Evolutionary conservation across 1,140 invertebrate species (phyloP), one percentile per base, ranked within the genome.

Genomic region (Chlorops oryzae): DNA sequence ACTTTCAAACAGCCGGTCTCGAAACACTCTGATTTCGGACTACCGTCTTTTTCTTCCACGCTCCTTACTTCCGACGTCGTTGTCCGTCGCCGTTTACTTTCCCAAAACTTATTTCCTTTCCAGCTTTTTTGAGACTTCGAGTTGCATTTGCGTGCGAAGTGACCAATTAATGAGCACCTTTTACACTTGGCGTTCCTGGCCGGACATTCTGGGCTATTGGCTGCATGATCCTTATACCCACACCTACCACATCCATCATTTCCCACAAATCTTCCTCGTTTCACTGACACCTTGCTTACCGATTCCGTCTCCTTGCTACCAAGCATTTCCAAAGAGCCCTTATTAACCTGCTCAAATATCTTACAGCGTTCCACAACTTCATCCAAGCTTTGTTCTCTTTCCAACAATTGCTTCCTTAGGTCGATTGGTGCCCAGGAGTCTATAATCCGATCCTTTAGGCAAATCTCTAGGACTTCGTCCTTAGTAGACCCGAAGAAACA

Each of bases 361-460:
- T n/a, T n/a, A n/a, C n/a, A n/a, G n/a, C n/a, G n/a, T n/a, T n/a
- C n/a, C n/a, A n/a, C n/a, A n/a, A n/a, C 40, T 47, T 63, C 55
- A 15, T 53, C 27, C 32, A 59, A 41, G 13, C 53, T 50, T 18
- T 46, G 47, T 39, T 57, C 61, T 56, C 58, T 63, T 55, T 64
- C 60, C 5, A 70, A 50, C 2, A 64, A 23, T 20, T 54, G 47
- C 47, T 56, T 61, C 40, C 56, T 50, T 5, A 71, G 24, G 32
- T 64, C 61, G 13, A 47, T 41, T 12, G 59, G 55, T 9, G 35
- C 32, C 53, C 63, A 66, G 6, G 54, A 49, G 43, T 63, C 58
- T 13, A 68, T 52, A 3, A 68, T 37, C 43, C 65, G 58, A 43
- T 62, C 55, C 41, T 59, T 59, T n/a, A 59, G 51, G 28, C 48